Conservation (phyloP, 2,888 invertebrate genomes). For the Drosophila austrosaltans region DNA sequence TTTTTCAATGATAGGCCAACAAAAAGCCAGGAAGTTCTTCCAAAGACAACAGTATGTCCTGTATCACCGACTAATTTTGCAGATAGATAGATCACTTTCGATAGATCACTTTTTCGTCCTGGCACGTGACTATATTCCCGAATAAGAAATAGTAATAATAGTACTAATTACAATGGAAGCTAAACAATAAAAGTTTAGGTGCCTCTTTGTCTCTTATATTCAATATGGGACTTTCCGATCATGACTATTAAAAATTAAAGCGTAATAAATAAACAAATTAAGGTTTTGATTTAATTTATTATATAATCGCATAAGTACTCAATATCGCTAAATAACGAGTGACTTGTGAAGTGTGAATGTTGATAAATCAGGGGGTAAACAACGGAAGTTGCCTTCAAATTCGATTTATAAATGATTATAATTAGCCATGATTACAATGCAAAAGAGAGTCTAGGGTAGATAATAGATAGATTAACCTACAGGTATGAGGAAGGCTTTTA, state of each 20-base stretch:
- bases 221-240: background rate
- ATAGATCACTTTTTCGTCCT: too few species aligned
- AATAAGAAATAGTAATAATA: background rate
- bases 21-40: too few species aligned
- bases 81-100: too few species aligned
- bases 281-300: slow-evolving; percentile 1
- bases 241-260: background rate
- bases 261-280: slow-evolving; percentile 4
- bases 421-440: background rate
- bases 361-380: background rate
- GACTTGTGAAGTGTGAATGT: background rate
- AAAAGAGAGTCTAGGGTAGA: background rate
- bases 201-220: too few species aligned
- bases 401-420: background rate
- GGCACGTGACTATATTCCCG: too few species aligned
- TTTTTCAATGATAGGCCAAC: too few species aligned
- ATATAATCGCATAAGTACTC: background rate
- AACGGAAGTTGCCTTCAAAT: slow-evolving; percentile 3
- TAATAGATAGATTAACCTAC: background rate
- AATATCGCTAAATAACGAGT: background rate
- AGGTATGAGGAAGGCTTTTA: too few species aligned
- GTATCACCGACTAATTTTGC: too few species aligned
- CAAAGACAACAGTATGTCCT: too few species aligned
- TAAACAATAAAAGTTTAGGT: background rate
- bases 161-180: too few species aligned